Evolutionary conservation across 2,797 vertebrate genomes (phyloP).

Genomic region (Trematomus bernacchii): DNA sequence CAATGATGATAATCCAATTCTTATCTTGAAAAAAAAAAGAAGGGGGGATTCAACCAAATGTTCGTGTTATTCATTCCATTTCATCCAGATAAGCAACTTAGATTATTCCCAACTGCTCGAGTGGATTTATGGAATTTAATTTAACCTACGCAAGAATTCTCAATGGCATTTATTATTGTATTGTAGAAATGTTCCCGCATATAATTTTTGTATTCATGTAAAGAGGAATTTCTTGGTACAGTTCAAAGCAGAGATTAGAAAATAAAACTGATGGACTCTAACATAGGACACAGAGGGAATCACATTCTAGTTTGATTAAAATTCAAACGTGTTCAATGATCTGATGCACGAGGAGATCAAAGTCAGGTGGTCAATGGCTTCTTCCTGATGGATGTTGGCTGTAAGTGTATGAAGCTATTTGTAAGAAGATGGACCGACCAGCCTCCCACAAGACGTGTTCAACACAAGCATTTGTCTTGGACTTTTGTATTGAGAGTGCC

Average conservation of each 20-base stretch:
- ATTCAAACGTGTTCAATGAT: not conserved
- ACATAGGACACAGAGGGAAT: slow-evolving; percentile 39
- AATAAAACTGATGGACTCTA: slow-evolving; percentile 51
- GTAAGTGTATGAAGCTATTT: slow-evolving; percentile 31
- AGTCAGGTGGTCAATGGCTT: slow-evolving; percentile 24
- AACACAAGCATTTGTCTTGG: slow-evolving; percentile 55
- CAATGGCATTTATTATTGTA: slow-evolving; percentile 38
- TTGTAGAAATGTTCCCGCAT: slow-evolving; percentile 6
- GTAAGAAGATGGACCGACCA: slow-evolving; percentile 27
- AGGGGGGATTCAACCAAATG: not conserved
- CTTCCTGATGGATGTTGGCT: not conserved
- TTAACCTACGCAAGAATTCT: slow-evolving; percentile 37
- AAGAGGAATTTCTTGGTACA: slow-evolving; percentile 39
- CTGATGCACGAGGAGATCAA: slow-evolving; percentile 4
- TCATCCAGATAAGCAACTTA: slow-evolving; percentile 12
- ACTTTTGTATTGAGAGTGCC: slow-evolving; percentile 54
- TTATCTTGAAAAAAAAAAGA: not conserved
- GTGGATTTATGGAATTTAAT: slow-evolving; percentile 40
- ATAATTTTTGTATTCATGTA: slow-evolving; percentile 38
- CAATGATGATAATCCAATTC: slow-evolving; percentile 36
- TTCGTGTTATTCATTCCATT: slow-evolving; percentile 6
- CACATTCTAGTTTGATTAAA: slow-evolving; percentile 34
- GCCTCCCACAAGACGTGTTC: slow-evolving; percentile 40
- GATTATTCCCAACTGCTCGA: not conserved
- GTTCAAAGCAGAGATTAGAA: slow-evolving; percentile 9